Evolutionary conservation across 2,113 vertebrate species (phyloP), one percentile per base, ranked within the genome.

Genomic region (Oncorhynchus clarkii): DNA sequence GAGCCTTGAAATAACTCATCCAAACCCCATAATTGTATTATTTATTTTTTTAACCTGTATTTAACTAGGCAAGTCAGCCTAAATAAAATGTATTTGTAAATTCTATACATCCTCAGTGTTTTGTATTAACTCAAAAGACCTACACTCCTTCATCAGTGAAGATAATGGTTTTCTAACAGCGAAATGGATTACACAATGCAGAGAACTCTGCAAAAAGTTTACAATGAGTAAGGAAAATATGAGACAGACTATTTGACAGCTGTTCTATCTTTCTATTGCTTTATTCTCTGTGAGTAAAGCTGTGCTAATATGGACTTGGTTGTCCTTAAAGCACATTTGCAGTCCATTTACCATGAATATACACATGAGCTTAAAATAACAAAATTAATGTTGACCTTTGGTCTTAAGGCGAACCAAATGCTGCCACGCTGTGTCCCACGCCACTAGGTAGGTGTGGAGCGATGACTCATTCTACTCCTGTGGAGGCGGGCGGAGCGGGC

Each of bases 401-500:
- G 39, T 45, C 16, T 54, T 78, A 85, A 78, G 67, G 80, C 80
- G 60, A 80, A 83, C 84, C 7, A 84, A 86, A 80, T 77, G 84
- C 80, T 78, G 85, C 79, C 81, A 80, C 79, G 78, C 84, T 70
- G 78, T 85, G 86, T 75, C 81, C 82, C 81, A 67, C 65, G 31
- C 80, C 72, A 3, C 2, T 2, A 79, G 86, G 81, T 81, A 79
- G 82, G 86, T 77, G 86, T 12, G 77, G 3, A 71, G 8, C 71
- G 89, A 89, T 87, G 88, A 91, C 85, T 90, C 87, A 87, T 82
- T 87, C 85, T 74, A 74, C 77, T 65, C 75, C 74, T 72, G n/a
- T 20, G 71, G 75, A 60, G 11, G 49, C 3, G 1, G 14, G 51
- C 16, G 51, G 16, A 54, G 51, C 14, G 14, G 14, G 79, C 67